phyloP scores from a whole-genome alignment of 2,888 invertebrate genomes.

The Troides oblongomaculatus region DNA sequence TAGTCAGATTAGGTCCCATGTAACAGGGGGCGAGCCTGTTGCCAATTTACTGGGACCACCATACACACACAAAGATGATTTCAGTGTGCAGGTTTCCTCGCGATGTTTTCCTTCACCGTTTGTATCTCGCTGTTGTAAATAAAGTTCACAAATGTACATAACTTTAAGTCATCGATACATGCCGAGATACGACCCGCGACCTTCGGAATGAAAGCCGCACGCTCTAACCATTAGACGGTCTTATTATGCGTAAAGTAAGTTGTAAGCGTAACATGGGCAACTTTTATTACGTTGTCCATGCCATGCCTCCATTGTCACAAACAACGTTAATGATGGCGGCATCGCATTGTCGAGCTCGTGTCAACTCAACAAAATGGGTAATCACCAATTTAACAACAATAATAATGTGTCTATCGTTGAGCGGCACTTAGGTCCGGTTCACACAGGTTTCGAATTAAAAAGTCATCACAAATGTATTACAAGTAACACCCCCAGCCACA shows the following conservation, averaged over 20 bases:
- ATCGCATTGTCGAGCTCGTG: conserved; percentile 39
- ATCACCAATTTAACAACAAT: conserved; percentile 42
- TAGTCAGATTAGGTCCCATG: too few relatives aligned
- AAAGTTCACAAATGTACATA: too few relatives aligned
- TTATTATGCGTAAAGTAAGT: conserved; percentile 27
- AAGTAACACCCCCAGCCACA: conserved; percentile 62
- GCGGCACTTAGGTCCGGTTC: conserved; percentile 58
- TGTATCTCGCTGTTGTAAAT: too few relatives aligned
- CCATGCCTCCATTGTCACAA: conserved; percentile 21
- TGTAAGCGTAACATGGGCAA: conserved; percentile 28
- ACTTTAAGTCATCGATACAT: too few relatives aligned
- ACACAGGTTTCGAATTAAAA: conserved; percentile 75
- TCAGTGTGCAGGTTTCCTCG: too few relatives aligned
- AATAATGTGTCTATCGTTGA: conserved; percentile 70
- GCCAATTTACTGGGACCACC: too few relatives aligned
- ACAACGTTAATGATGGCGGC: conserved; percentile 21
- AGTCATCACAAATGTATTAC: conserved; percentile 75
- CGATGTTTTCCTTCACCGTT: too few relatives aligned
- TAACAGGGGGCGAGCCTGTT: too few relatives aligned
- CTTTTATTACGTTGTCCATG: conserved; percentile 27
- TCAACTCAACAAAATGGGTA: conserved; percentile 40
- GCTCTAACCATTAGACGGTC: neutral
- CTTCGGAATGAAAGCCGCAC: too few relatives aligned
- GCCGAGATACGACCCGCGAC: too few relatives aligned
- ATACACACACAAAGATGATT: too few relatives aligned